Evolutionary conservation across 2,797 vertebrate genomes (phyloP).

Genomic region (Bovichtus diacanthus): DNA sequence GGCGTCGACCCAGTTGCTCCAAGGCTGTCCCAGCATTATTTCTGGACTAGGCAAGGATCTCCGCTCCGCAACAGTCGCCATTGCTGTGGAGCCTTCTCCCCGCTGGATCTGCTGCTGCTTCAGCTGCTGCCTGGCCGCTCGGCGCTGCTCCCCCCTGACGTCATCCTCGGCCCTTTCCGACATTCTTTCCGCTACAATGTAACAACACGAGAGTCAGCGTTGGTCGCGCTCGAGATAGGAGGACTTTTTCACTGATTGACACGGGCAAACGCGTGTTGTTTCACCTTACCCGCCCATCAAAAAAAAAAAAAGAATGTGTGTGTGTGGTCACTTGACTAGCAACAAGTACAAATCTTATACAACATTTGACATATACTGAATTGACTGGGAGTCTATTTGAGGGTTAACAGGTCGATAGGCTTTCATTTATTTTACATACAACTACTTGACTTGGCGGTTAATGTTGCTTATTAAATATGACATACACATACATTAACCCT

Average conservation of each 20-base stretch:
- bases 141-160: conserved; percentile 98
- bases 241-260: conserved; percentile 68
- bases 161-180: conserved; percentile 99
- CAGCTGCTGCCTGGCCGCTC: conserved; percentile 92
- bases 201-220: conserved; percentile 89
- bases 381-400: conserved; percentile 9
- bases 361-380: background rate
- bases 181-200: conserved; percentile 99
- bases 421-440: background rate
- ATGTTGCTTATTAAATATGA: background rate
- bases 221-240: conserved; percentile 81
- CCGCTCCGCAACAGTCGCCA: conserved; percentile 96
- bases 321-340: conserved; percentile 35
- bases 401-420: background rate
- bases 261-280: conserved; percentile 37
- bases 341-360: conserved; percentile 49
- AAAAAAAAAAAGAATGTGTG: background rate
- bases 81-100: conserved; percentile 92
- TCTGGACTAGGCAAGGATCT: conserved; percentile 96
- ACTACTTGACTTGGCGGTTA: background rate
- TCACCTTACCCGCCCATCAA: conserved; percentile 31
- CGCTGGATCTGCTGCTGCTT: conserved; percentile 89
- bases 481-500: background rate
- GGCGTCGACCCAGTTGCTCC: conserved; percentile 96
- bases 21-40: conserved; percentile 96